Percentiles rank a stretch among this genome's conserved stretches.
These are phyloP conservation scores for Nematopogon swammerdamellus DNA, from an alignment of 2,888 invertebrate genomes.

Conservation along the genomic window DNA sequence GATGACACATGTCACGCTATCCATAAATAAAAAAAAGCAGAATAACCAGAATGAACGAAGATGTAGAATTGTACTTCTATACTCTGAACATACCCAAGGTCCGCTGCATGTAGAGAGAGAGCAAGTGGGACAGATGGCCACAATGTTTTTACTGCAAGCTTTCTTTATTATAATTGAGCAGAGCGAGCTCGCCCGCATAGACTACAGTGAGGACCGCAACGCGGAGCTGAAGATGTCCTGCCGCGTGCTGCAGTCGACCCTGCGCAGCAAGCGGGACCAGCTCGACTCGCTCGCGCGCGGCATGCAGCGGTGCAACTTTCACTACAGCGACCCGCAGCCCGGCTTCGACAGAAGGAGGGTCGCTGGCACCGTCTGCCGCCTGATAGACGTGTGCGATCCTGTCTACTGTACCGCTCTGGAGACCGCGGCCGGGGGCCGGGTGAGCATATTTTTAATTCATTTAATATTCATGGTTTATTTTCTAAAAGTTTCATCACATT, in stretches of 20 bases:
- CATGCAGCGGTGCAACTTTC: slow-evolving; percentile 60
- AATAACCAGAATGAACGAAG: too few species aligned
- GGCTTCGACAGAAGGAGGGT: slow-evolving; percentile 67
- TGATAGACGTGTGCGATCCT: slow-evolving; percentile 71
- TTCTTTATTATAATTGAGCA: slow-evolving; percentile 17
- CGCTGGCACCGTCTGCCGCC: slow-evolving; percentile 74
- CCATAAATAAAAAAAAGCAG: too few species aligned
- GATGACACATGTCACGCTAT: too few species aligned
- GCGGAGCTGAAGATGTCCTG: slow-evolving; percentile 48
- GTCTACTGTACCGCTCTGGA: slow-evolving; percentile 76
- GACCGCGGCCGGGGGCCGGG: slow-evolving; percentile 80
- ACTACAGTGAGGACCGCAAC: slow-evolving; percentile 61
- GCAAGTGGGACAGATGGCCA: too few species aligned
- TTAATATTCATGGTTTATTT: not conserved
- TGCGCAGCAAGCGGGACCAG: slow-evolving; percentile 50
- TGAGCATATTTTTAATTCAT: slow-evolving; percentile 46
- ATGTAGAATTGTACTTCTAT: slow-evolving; percentile 2
- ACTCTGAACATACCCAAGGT: too few species aligned
- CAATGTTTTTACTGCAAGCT: too few species aligned
- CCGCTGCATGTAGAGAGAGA: too few species aligned
- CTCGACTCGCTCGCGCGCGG: slow-evolving; percentile 57
- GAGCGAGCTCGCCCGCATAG: slow-evolving; percentile 48
- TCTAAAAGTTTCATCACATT: not conserved
- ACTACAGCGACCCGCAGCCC: slow-evolving; percentile 74
- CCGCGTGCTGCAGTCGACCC: slow-evolving; percentile 49